phyloP scores from a whole-genome alignment of 2,888 invertebrate genomes.

The Nowickia ferox region DNA sequence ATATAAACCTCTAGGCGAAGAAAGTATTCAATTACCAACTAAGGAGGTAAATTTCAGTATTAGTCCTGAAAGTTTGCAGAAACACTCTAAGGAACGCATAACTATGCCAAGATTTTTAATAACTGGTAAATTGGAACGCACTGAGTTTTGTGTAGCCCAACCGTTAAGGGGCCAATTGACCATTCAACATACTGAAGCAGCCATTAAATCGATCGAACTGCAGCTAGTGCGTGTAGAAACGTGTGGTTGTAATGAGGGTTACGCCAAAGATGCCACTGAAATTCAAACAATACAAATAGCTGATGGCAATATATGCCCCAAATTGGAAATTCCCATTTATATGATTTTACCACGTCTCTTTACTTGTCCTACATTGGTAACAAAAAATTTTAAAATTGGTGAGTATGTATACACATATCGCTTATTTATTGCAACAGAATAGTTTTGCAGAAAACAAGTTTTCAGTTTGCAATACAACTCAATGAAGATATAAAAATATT shows the following conservation, averaged over 20 bases:
- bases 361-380: slow-evolving; percentile 95
- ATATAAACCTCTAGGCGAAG: slow-evolving; percentile 83
- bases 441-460: too few relatives aligned
- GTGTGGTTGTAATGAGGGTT: slow-evolving; percentile 96
- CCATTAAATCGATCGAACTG: slow-evolving; percentile 95
- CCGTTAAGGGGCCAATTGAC: slow-evolving; percentile 95
- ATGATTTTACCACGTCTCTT: slow-evolving; percentile 98
- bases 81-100: slow-evolving; percentile 85
- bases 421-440: too few relatives aligned
- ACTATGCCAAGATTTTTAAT: slow-evolving; percentile 93
- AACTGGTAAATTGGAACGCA: slow-evolving; percentile 92
- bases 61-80: slow-evolving; percentile 91
- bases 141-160: slow-evolving; percentile 91
- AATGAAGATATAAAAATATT: too few relatives aligned
- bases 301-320: slow-evolving; percentile 93
- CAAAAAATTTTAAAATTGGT: slow-evolving; percentile 98
- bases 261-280: slow-evolving; percentile 97
- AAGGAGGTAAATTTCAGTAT: slow-evolving; percentile 92
- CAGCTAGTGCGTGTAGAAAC: slow-evolving; percentile 97
- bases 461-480: too few relatives aligned
- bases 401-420: slow-evolving; percentile 76
- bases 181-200: slow-evolving; percentile 91
- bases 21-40: slow-evolving; percentile 73
- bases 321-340: slow-evolving; percentile 93
- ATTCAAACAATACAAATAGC: slow-evolving; percentile 99